Percentiles rank a stretch among this genome's conserved stretches.
Conservation (phyloP, 37 sponge, comb jelly and placozoan genomes). For the Ephydatia muelleri region DNA sequence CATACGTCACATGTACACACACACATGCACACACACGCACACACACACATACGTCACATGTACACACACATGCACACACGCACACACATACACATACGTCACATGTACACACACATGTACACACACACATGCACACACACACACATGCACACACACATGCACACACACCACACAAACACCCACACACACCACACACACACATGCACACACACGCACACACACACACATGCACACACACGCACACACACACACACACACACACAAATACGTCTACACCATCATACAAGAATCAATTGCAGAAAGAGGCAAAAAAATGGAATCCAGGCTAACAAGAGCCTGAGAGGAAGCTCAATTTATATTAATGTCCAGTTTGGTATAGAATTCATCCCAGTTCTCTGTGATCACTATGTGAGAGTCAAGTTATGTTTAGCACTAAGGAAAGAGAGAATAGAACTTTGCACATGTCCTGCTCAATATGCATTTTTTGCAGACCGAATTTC, state of each 20-base stretch:
- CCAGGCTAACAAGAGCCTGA: neutral
- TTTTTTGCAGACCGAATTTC: too few species aligned
- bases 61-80: too few species aligned
- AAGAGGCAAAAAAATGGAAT: too few species aligned
- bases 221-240: conserved; percentile 39
- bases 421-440: conserved; percentile 66
- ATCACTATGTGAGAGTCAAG: conserved; percentile 66
- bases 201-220: conserved; percentile 85
- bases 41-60: conserved; percentile 47
- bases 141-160: conserved; percentile 79
- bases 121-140: conserved; percentile 6
- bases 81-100: too few species aligned
- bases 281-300: neutral
- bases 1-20: too few species aligned
- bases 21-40: conserved; percentile 60
- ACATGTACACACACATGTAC: too few species aligned
- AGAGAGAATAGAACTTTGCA: neutral
- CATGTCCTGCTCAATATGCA: too few species aligned
- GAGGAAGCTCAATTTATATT: conserved; percentile 55
- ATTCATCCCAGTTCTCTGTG: conserved; percentile 71
- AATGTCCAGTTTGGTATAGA: conserved; percentile 69
- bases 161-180: conserved; percentile 52
- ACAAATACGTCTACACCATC: too few species aligned
- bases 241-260: neutral
- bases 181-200: conserved; percentile 39